Base-by-base conservation (phyloP, 2,888 invertebrate species). In the Cephonodes hylas region DNA sequence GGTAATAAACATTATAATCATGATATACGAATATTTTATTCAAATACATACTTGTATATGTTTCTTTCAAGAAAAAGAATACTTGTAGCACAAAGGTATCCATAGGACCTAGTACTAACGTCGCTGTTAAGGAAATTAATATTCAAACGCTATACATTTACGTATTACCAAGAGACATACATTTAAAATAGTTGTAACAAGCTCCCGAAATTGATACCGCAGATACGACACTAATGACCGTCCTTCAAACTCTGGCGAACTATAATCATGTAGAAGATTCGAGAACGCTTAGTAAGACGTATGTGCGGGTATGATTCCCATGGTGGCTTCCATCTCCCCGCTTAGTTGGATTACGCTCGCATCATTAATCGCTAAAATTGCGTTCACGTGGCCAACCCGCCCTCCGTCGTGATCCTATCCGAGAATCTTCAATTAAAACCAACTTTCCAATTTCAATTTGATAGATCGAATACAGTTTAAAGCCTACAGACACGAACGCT, bases 321-420 rank as follows among this genome's bases (percentile, higher is more conserved):
- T 77, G 81, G 81, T 80, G 81, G 77, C 79, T 79, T 73, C 81
- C 83, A 75, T 81, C 83, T 83, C 80, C 76, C 77, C 84, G 84
- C 85, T 85, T 88, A 88, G 89, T 86, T 85, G 84, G 89, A 90
- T 91, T 91, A 91, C 78, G 79, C 83, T 83, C 88, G 88, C 86
- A 79, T 86, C 89, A 91, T 92, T 92, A 90, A 90, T 89, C 85
- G 84, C 79, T 75, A 82, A 86, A 88, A 91, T 90, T 91, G 86
- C 86, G 88, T 84, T 86, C 86, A 81, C 79, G 80, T 79, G 81
- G 78, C 74, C 69, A 63, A 63, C 64, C 66, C 68, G 62, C 65
- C 68, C 67, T 67, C 67, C 67, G 64, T 69, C 72, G 61, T 45
- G 53, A 42, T 63, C 63, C 63, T 65, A 65, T 81, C 83, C 80